These are phyloP conservation scores for Taxidea taxus DNA, from an alignment of 2,113 vertebrate species.

Conservation along the genomic window DNA sequence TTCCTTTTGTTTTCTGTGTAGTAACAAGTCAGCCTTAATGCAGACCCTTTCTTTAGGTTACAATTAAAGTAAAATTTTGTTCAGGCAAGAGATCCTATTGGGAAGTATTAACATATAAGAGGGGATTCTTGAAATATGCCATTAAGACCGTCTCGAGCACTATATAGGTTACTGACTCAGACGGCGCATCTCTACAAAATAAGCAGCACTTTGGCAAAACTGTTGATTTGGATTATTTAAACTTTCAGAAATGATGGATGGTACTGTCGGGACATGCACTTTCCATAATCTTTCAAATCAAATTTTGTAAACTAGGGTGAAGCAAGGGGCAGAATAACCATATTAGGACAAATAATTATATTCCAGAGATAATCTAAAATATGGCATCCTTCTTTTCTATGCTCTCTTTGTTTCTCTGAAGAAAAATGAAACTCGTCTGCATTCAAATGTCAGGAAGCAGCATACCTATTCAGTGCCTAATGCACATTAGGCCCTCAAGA, in stretches of 20 bases:
- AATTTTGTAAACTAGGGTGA: background rate
- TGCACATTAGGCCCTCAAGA: background rate
- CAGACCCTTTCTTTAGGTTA: background rate
- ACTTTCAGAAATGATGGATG: constrained; percentile 18
- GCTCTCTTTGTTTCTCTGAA: background rate
- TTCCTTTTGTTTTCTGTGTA: background rate
- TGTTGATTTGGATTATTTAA: background rate
- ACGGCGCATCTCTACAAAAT: too few species aligned
- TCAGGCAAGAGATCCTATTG: background rate
- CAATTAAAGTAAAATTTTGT: constrained; percentile 8
- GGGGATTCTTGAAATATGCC: background rate
- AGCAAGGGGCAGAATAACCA: background rate
- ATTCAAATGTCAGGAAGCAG: background rate
- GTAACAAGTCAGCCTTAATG: background rate
- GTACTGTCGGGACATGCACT: background rate
- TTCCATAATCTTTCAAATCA: background rate
- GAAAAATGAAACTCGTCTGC: background rate
- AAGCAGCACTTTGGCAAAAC: background rate
- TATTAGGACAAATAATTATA: background rate
- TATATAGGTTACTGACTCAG: background rate
- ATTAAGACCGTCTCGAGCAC: background rate
- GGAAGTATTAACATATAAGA: background rate
- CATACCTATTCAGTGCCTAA: background rate
- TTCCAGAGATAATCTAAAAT: background rate
- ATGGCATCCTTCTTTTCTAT: background rate